phyloP scores from a whole-genome alignment of 2,888 invertebrate species.

The Epicampocera succincta region DNA sequence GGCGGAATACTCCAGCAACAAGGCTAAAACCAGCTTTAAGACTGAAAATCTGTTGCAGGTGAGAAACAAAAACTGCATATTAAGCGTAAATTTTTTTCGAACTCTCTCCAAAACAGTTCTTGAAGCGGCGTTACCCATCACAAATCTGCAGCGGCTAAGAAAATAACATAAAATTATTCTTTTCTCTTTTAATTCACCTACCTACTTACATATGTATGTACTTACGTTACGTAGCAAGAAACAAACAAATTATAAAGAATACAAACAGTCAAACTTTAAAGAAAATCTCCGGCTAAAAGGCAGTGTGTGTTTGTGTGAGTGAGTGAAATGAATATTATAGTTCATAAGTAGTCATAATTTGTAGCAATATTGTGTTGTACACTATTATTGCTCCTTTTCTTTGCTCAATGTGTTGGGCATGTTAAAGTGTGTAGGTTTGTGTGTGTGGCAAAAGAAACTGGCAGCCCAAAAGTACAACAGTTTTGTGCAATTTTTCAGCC shows the following conservation, averaged over 20 bases:
- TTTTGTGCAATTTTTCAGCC: conserved; percentile 66
- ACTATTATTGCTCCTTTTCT: conserved; percentile 40
- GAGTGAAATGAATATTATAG: conserved; percentile 50
- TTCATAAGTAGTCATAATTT: conserved; percentile 65
- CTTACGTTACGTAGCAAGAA: no score
- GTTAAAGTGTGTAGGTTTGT: neutral
- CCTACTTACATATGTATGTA: no score
- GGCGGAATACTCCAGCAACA: no score
- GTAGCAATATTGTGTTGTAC: conserved; percentile 57
- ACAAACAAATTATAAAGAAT: neutral
- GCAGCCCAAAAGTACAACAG: conserved; percentile 49
- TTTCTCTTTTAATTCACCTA: conserved; percentile 35
- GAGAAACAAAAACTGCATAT: no score
- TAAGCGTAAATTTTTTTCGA: no score
- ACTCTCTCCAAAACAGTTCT: no score
- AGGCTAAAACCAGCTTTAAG: no score
- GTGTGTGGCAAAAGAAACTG: conserved; percentile 24
- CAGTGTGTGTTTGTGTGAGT: neutral
- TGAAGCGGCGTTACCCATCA: no score
- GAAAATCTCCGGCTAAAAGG: no score
- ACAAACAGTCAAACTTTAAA: no score
- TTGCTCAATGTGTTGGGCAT: neutral
- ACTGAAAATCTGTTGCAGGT: no score
- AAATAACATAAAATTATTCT: conserved; percentile 5
- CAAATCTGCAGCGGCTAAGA: no score